These are phyloP conservation scores for Sympetrum striolatum DNA, from an alignment of 2,888 invertebrate species.

Conservation along the genomic window DNA sequence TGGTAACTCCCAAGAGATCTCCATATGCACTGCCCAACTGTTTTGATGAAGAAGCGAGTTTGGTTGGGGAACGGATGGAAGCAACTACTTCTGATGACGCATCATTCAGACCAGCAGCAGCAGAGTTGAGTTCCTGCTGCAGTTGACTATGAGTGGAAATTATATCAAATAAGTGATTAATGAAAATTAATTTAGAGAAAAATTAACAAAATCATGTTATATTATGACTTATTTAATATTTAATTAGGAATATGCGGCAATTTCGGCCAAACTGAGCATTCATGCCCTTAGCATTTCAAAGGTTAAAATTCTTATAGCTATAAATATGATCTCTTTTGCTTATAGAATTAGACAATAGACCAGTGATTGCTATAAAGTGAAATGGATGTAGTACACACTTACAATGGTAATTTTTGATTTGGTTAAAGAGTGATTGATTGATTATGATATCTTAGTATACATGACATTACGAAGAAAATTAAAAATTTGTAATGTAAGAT, in stretches of 20 bases:
- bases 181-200: background rate
- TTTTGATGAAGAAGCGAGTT: conserved; percentile 76
- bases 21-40: conserved; percentile 81
- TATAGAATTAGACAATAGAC: too few species aligned
- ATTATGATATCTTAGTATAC: too few species aligned
- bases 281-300: too few species aligned
- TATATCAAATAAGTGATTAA: background rate
- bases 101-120: conserved; percentile 83
- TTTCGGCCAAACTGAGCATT: too few species aligned
- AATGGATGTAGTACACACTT: too few species aligned
- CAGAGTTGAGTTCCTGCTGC: conserved; percentile 83
- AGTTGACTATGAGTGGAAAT: conserved; percentile 67
- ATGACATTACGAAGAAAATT: too few species aligned
- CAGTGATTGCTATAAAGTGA: too few species aligned
- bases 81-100: conserved; percentile 84
- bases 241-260: background rate
- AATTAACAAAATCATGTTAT: background rate
- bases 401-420: too few species aligned
- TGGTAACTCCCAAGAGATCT: conserved; percentile 76
- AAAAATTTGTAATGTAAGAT: too few species aligned
- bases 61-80: conserved; percentile 73
- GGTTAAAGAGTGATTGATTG: too few species aligned
- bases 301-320: too few species aligned
- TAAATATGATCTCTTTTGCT: too few species aligned
- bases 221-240: background rate